Evolutionary conservation across 2,113 vertebrate genomes (phyloP).

Genomic region (Cyprinodon variegatus): DNA sequence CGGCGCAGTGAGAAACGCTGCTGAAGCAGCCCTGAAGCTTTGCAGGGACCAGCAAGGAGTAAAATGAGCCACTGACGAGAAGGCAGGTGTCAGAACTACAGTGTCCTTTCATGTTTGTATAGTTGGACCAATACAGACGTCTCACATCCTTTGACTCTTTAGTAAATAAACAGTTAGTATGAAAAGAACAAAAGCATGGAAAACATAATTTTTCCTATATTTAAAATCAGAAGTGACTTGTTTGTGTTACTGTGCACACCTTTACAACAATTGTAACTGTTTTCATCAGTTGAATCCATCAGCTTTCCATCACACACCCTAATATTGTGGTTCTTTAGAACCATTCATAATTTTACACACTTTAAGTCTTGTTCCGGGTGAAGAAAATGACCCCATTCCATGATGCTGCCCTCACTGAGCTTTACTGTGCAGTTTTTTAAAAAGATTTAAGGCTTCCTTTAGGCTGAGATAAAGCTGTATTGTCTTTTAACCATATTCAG

Average conservation of each 20-base stretch:
- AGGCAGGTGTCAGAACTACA: neutral
- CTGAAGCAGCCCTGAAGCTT: constrained; percentile 64
- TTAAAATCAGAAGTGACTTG: no score
- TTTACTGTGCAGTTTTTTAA: no score
- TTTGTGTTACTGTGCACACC: no score
- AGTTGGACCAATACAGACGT: neutral
- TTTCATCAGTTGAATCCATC: no score
- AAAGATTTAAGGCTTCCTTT: neutral
- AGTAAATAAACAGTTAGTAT: neutral
- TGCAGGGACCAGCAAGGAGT: constrained; percentile 76
- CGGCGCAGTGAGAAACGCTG: constrained; percentile 72
- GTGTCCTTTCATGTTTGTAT: neutral
- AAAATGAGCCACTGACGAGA: neutral
- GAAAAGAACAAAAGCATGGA: neutral
- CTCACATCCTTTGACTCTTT: neutral
- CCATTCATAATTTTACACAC: neutral
- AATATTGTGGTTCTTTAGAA: no score
- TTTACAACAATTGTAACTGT: no score
- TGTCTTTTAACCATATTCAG: no score
- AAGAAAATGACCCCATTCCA: neutral
- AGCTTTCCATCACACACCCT: no score
- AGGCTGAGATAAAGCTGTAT: no score
- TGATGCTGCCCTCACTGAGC: neutral
- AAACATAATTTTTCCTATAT: neutral
- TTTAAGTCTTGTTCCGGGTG: neutral